Evolutionary conservation across 2,797 vertebrate genomes (phyloP).

Genomic region (Gallinago stenura): DNA sequence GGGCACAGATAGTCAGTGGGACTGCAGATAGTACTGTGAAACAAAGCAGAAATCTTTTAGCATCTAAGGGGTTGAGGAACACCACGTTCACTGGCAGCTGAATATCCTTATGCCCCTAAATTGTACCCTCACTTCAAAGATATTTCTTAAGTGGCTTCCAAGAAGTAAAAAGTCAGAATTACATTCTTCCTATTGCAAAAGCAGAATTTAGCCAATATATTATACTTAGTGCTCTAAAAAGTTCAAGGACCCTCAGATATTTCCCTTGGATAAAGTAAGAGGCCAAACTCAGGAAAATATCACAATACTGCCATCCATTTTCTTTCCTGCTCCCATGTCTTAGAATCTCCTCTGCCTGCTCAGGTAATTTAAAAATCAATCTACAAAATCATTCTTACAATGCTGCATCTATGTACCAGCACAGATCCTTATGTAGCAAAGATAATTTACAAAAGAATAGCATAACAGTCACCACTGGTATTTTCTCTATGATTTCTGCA

Average conservation of each 20-base stretch:
- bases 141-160: not conserved
- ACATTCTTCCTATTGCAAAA: not conserved
- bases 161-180: not conserved
- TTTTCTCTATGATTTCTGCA: not conserved
- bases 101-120: not conserved
- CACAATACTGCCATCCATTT: fast-evolving
- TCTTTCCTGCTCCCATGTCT: not conserved
- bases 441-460: not conserved
- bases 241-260: not conserved
- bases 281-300: not conserved
- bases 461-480: not conserved
- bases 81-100: not conserved
- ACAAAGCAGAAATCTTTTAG: not conserved
- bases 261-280: not conserved
- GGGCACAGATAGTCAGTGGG: not conserved
- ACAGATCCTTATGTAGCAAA: not conserved
- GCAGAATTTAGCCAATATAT: not conserved
- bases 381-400: not conserved
- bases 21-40: not conserved
- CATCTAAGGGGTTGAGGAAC: not conserved
- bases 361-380: not conserved
- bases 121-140: not conserved
- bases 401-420: not conserved
- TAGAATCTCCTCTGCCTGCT: not conserved
- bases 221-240: not conserved